Conservation (phyloP, 2,113 vertebrate genomes). For the Podarcis muralis region DNA sequence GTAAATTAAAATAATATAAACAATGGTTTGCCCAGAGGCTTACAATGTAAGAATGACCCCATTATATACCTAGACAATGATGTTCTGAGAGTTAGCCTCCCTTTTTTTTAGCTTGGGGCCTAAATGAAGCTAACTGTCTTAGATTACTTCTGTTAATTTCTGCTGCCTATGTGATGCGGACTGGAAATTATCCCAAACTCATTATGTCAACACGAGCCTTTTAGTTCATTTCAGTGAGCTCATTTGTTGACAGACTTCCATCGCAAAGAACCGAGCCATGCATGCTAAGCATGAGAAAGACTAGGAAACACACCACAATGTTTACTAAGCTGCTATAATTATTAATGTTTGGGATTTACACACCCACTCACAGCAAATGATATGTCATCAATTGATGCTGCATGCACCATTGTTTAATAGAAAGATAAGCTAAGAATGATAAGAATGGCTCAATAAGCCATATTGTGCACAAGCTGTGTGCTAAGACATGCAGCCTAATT, state of each 20-base stretch:
- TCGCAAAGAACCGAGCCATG: background rate
- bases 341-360: background rate
- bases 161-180: conserved; percentile 4
- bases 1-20: background rate
- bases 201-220: conserved; percentile 11
- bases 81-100: background rate
- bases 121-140: background rate
- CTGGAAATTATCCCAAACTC: conserved; percentile 33
- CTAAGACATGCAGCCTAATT: too few relatives aligned
- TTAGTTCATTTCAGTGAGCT: conserved; percentile 23
- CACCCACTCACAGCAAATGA: background rate
- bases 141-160: conserved; percentile 9
- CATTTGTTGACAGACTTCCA: background rate
- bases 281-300: background rate
- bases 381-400: background rate
- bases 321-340: background rate
- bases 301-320: background rate
- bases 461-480: too few relatives aligned
- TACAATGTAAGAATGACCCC: conserved; percentile 11
- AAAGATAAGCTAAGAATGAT: too few relatives aligned
- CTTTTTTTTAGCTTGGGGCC: background rate
- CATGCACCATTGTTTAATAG: background rate
- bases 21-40: background rate
- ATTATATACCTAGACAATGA: background rate
- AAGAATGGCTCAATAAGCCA: too few relatives aligned